Base-by-base conservation (phyloP, 2,888 invertebrate genomes). In the Leucozona laternaria region DNA sequence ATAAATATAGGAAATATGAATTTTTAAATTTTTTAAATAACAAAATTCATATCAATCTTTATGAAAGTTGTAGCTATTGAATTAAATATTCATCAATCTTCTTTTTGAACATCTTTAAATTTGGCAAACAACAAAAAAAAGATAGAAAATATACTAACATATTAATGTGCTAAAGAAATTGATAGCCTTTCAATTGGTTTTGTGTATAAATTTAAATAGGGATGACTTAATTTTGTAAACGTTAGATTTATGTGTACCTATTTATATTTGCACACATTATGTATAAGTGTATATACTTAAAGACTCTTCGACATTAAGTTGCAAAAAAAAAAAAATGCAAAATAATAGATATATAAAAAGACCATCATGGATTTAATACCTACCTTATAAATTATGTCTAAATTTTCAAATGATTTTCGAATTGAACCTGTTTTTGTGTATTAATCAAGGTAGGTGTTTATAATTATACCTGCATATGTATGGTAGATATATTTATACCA, bases 1-100 rank as follows among this genome's bases (percentile, higher is more conserved):
- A 31, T n/a, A 25, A 25, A 2, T 8, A 57, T 4, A 5, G 2
- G 28, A 57, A 11, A 20, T 34, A 11, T 17, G 4, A 28, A 20
- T n/a, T n/a, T n/a, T n/a, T n/a, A n/a, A n/a, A n/a, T n/a, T n/a
- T n/a, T 37, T 40, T 0, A 37, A 40, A 17, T 17, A 31, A 31
- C 17, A 8, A 17, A 60, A 60, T 8, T 22, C 10, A 37, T 31
- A 40, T 53, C 50, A 53, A 25, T 50, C 50, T 50, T 50, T 22
- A 11, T 55, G 28, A 31, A n/a, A 57, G 28, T 15, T 53, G 2
- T 8, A 8, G 22, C n/a, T 55, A 15, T 55, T 6, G 11, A 43
- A 62, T 62, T 62, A 62, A 62, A 43, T 43, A 40, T 60, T 60
- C 62, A 62, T 62, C 62, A 62, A 62, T 62, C 62, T 62, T 62